Evolutionary conservation across 2,888 invertebrate species (phyloP), one percentile per base, ranked within the genome.

Genomic region (Pyrochroa serraticornis): DNA sequence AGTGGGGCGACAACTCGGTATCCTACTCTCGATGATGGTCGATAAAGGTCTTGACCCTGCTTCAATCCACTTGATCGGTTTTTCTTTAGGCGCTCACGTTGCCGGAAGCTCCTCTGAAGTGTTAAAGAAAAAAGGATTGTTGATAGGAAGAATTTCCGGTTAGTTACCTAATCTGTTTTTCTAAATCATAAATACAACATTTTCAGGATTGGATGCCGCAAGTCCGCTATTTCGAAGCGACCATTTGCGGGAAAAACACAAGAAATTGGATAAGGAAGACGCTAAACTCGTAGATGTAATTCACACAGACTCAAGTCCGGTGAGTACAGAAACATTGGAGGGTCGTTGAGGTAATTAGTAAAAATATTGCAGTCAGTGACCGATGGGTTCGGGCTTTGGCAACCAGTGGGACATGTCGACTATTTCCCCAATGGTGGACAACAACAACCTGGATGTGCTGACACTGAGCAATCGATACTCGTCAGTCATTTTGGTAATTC

Each of bases 131-230:
- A 75, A 77, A 36, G 77, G 77, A 2, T 68, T 80, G 14, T 72
- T 82, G 30, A 63, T 85, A 9, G 85, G 84, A n/a, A 76, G 85
- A 57, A 86, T 86, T 63, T 84, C 85, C 52, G 85, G 85, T 76
- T 59, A 41, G 34, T 53, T n/a, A 45, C 7, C 13, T 6, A 3
- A 7, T 46, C 3, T 8, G 14, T 13, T 1, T 5, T 77, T 85
- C 45, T 85, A 35, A 36, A 38, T 58, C 38, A 22, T 22, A 22
- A 22, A 22, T 14, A 30, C 5, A n/a, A 43, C 7, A 43, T 43
- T 59, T 73, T 71, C 77, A 86, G 93, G 92, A 34, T 75, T 94
- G 51, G 93, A 94, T 74, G 92, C 93, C 0, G 93, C 94, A 0
- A 87, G 90, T 71, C 94, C 94, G 0, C 82, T 93, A 0, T 93